Percentiles rank a stretch among this genome's conserved stretches.
Conservation (phyloP, 2,113 vertebrate genomes). For the Clupea harengus region DNA sequence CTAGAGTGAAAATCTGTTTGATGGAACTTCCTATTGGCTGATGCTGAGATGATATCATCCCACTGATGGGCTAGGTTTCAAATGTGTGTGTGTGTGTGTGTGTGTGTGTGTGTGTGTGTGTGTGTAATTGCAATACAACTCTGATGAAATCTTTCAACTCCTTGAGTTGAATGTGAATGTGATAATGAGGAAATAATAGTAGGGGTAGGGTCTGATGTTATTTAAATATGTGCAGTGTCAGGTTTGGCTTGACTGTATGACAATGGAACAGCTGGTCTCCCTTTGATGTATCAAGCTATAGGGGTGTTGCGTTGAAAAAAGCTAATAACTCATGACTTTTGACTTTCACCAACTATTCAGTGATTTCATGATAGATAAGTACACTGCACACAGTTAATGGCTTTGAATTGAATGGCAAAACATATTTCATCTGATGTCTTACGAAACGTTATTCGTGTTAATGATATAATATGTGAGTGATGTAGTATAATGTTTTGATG, state of each 20-base stretch:
- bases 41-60: background rate
- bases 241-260: background rate
- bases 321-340: background rate
- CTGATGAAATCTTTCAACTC: background rate
- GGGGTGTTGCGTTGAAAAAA: background rate
- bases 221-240: background rate
- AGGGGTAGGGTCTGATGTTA: background rate
- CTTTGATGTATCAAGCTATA: constrained; percentile 3
- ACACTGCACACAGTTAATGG: background rate
- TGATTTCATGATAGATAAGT: background rate
- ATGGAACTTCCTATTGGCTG: background rate
- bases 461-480: background rate
- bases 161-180: background rate
- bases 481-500: background rate
- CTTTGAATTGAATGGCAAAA: too few species aligned
- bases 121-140: background rate
- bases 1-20: background rate
- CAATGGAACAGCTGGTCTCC: background rate
- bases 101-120: background rate
- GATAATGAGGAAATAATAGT: background rate
- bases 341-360: background rate
- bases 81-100: background rate
- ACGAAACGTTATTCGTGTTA: background rate
- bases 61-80: background rate
- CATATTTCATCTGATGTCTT: constrained; percentile 1